A percentile compares a stretch with the other conserved stretches of the same genome.
phyloP scores from a whole-genome alignment of 2,888 invertebrate genomes.

The Electrophaes corylata region DNA sequence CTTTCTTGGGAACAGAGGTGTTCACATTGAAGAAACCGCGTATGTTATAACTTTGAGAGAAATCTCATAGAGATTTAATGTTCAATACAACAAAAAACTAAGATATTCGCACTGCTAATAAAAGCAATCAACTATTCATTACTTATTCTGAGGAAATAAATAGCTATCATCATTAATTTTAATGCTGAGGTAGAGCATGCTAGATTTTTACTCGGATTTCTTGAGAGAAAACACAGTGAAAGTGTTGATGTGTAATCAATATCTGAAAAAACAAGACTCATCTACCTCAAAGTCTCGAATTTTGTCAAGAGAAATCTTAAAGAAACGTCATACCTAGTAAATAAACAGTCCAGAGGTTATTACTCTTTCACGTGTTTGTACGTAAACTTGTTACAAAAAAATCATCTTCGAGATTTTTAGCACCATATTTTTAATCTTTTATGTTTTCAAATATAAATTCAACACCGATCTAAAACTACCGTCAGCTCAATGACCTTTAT shows the following conservation, averaged over 20 bases:
- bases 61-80: conserved; percentile 26
- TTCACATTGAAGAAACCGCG: neutral
- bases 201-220: conserved; percentile 42
- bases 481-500: conserved; percentile 46
- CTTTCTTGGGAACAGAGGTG: neutral
- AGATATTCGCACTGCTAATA: conserved; percentile 25
- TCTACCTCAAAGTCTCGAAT: conserved; percentile 32
- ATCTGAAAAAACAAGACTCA: conserved; percentile 46
- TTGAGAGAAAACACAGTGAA: conserved; percentile 57
- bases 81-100: conserved; percentile 30
- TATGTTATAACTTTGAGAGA: conserved; percentile 6
- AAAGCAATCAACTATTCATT: conserved; percentile 38
- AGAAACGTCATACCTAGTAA: conserved; percentile 23
- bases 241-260: conserved; percentile 54
- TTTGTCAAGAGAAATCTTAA: conserved; percentile 27
- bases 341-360: conserved; percentile 30
- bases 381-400: conserved; percentile 20
- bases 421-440: conserved; percentile 1
- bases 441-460: neutral
- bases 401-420: neutral
- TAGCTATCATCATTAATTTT: conserved; percentile 54
- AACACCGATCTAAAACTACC: neutral
- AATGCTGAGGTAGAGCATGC: conserved; percentile 42
- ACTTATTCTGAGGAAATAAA: conserved; percentile 52
- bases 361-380: conserved; percentile 23